phyloP scores from a whole-genome alignment of 2,797 vertebrate species.

The Mormyrus hasselquistii region DNA sequence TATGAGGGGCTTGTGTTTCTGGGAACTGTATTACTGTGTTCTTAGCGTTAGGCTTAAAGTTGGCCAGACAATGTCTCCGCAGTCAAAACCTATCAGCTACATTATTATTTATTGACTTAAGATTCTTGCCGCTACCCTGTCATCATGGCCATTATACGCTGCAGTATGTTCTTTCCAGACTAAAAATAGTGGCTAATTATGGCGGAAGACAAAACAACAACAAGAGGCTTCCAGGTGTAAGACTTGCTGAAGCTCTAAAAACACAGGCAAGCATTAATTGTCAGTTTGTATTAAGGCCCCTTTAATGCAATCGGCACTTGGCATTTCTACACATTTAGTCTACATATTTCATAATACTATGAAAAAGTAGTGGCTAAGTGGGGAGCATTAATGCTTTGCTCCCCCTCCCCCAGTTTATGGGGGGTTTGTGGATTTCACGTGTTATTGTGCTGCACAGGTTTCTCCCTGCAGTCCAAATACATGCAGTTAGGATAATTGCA shows the following conservation, averaged over 20 bases:
- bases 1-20: neutral
- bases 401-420: neutral
- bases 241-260: neutral
- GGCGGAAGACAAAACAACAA: conserved; percentile 24
- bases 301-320: neutral
- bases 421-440: neutral
- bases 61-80: conserved; percentile 3
- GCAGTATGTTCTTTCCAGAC: conserved; percentile 21
- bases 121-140: conserved; percentile 11
- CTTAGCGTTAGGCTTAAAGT: neutral
- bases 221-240: conserved; percentile 17
- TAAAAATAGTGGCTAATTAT: conserved; percentile 27
- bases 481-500: neutral
- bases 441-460: neutral
- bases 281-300: neutral
- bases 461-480: neutral
- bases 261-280: neutral
- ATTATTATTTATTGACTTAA: conserved; percentile 32
- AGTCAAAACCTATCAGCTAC: conserved; percentile 25
- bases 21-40: neutral
- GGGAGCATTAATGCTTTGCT: neutral
- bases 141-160: conserved; percentile 28
- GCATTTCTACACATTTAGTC: neutral
- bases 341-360: neutral
- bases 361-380: neutral